Conservation (phyloP, 2,888 invertebrate genomes). For the Phasia obesa region DNA sequence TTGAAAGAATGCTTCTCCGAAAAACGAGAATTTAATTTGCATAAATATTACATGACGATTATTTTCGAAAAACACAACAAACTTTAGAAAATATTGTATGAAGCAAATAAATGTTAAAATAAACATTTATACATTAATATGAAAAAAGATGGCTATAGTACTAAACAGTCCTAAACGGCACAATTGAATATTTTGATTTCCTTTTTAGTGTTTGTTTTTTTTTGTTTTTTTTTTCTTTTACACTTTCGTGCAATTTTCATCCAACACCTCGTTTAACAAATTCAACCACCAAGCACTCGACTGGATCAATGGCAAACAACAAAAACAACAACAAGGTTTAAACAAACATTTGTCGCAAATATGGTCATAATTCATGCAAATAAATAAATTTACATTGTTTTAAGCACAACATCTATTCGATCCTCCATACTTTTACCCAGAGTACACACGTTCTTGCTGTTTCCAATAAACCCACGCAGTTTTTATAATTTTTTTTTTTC, state of each 20-base stretch:
- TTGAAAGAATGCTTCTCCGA: conserved; percentile 35
- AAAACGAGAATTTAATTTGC: conserved; percentile 65
- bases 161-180: conserved; percentile 52
- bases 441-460: background rate
- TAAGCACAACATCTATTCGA: conserved; percentile 29
- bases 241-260: conserved; percentile 64
- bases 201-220: background rate
- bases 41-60: conserved; percentile 69
- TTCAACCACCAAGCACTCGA: conserved; percentile 31
- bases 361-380: conserved; percentile 81
- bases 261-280: conserved; percentile 61
- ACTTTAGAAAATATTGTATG: conserved; percentile 64
- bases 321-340: conserved; percentile 39
- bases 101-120: conserved; percentile 65
- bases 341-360: conserved; percentile 77
- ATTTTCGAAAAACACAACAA: conserved; percentile 28
- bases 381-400: conserved; percentile 76
- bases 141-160: conserved; percentile 56
- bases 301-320: conserved; percentile 25
- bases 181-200: conserved; percentile 23
- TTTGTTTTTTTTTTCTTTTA: conserved; percentile 25
- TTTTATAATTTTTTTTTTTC: conserved; percentile 25
- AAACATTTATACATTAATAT: conserved; percentile 58
- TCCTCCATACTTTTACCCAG: no score
- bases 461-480: conserved; percentile 58